These are phyloP conservation scores for Regulus satrapa DNA, from an alignment of 2,113 vertebrate genomes.

Conservation along the genomic window DNA sequence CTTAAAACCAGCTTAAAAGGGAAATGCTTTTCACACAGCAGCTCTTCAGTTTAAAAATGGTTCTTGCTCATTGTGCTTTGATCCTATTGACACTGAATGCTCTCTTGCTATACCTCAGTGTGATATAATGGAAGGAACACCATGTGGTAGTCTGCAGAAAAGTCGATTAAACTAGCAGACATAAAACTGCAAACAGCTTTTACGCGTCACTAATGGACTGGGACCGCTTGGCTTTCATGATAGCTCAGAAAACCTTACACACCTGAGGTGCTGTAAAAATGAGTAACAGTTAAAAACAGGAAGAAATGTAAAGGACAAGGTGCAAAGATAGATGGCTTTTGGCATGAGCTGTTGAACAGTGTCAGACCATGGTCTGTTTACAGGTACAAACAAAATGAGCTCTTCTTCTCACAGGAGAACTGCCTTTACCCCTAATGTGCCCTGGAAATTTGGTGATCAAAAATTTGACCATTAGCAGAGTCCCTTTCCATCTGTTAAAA, in stretches of 20 bases:
- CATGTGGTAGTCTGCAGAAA: slow-evolving; percentile 49
- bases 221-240: slow-evolving; percentile 40
- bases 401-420: neutral
- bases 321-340: slow-evolving; percentile 21
- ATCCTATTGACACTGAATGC: neutral
- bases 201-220: slow-evolving; percentile 45
- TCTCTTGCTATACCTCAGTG: slow-evolving; percentile 39
- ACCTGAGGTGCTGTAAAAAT: slow-evolving; percentile 57
- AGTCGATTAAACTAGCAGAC: slow-evolving; percentile 55
- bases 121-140: slow-evolving; percentile 43
- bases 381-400: slow-evolving; percentile 4
- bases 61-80: slow-evolving; percentile 15
- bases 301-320: slow-evolving; percentile 48
- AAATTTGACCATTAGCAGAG: neutral
- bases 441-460: slow-evolving; percentile 1
- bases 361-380: slow-evolving; percentile 18
- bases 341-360: slow-evolving; percentile 7
- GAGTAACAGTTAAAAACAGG: slow-evolving; percentile 57
- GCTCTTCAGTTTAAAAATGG: slow-evolving; percentile 12
- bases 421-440: neutral
- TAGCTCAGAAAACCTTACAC: slow-evolving; percentile 41
- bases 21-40: slow-evolving; percentile 42
- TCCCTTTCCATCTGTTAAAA: slow-evolving; percentile 21
- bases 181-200: slow-evolving; percentile 62
- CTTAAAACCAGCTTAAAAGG: slow-evolving; percentile 16